Conservation (phyloP, 2,113 vertebrate genomes). For the Zapornia atra region DNA sequence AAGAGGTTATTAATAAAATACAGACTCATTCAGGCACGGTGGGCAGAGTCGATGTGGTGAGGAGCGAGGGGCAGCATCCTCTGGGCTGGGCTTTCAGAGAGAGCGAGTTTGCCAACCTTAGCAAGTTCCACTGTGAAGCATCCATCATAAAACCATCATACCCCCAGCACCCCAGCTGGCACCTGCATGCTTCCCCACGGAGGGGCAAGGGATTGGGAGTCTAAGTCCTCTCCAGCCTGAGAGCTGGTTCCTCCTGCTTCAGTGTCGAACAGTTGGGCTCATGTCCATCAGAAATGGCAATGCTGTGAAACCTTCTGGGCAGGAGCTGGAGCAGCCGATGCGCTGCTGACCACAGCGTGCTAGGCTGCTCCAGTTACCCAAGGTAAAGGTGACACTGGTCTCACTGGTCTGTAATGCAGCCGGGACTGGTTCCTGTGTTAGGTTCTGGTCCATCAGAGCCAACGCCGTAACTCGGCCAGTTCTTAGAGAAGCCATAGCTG, state of each 20-base stretch:
- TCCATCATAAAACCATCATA: background rate
- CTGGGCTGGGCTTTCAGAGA: background rate
- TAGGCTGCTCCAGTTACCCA: background rate
- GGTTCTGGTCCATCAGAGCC: background rate
- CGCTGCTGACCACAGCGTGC: background rate
- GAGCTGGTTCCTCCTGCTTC: background rate
- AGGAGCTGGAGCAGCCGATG: background rate
- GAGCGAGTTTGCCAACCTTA: background rate
- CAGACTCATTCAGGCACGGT: background rate
- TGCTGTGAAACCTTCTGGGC: background rate
- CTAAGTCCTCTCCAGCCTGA: background rate
- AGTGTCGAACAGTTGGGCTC: background rate
- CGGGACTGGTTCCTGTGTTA: background rate
- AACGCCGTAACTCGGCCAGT: background rate
- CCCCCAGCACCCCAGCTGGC: background rate
- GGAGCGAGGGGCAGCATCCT: background rate
- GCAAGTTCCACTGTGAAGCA: background rate
- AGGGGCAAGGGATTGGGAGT: background rate
- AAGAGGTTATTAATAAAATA: background rate
- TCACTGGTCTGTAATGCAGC: background rate
- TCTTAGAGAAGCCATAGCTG: background rate
- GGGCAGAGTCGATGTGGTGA: background rate
- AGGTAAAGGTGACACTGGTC: background rate
- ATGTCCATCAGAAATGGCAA: background rate
- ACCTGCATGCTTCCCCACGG: accelerated